Evolutionary conservation across 2,888 invertebrate species (phyloP), one percentile per base, ranked within the genome.

Genomic region (Tipula lateralis): DNA sequence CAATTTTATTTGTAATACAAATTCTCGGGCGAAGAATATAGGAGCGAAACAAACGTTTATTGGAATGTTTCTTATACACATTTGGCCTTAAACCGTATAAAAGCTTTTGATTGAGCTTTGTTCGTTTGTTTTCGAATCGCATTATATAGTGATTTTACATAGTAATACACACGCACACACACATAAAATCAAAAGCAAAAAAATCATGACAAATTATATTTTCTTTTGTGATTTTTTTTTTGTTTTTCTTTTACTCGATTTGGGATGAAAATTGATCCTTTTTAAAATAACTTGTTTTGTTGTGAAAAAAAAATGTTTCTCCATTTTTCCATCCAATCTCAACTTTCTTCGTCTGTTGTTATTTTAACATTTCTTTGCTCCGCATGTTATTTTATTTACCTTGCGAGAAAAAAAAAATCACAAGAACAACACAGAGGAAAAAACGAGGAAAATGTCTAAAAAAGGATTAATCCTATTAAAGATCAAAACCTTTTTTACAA

Each of bases 271-370:
- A 66, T 66, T 66, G 66, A 66, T 66, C 66, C 66, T 24, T 66
- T 66, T 66, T 66, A 66, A 66, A 66, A 66, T 66, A 66, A 66
- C 66, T 66, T 66, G 24, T 66, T 66, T 66, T 66, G 66, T 66
- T 66, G 66, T 24, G 9, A 19, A 66, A 66, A 66, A 66, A 24
- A 66, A 7, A 7, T 1, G 24, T 24, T 24, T 66, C 66, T 66
- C 24, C 24, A 66, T 66, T 66, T 66, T 66, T 12, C 66, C 66
- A 66, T 19, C 66, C 24, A 19, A 24, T 19, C 50, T 50, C 44
- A 16, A 9, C 9, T 66, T 24, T 66, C 66, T 66, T 24, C 66
- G 19, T 66, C 24, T 66, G 66, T 66, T 66, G 66, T 24, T 24
- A 66, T 66, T 66, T 66, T 24, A 66, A 24, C 66, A 66, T 24